These are phyloP conservation scores for Arctocebus calabarensis DNA, from an alignment of 2,797 vertebrate genomes.

Conservation along the genomic window DNA sequence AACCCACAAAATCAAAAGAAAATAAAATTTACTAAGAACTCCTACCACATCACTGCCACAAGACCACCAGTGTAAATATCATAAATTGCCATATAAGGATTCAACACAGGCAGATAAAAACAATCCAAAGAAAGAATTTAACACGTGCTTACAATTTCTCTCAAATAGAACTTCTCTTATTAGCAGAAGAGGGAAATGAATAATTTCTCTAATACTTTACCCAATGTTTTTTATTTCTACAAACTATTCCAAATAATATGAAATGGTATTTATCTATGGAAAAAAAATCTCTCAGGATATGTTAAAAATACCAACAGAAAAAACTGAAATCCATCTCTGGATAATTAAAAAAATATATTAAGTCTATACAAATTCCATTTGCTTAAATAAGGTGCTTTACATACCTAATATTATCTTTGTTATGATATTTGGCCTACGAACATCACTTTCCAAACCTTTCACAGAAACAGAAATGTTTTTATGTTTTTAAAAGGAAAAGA, in stretches of 20 bases:
- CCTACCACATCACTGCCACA: neutral
- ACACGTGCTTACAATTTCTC: neutral
- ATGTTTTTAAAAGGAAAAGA: conserved; percentile 47
- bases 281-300: conserved; percentile 9
- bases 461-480: conserved; percentile 8
- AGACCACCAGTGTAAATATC: neutral
- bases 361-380: neutral
- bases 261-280: neutral
- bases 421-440: neutral
- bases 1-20: neutral
- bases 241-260: conserved; percentile 42
- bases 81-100: too few relatives aligned
- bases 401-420: neutral
- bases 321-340: neutral
- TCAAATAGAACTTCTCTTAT: conserved; percentile 17
- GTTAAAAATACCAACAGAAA: neutral
- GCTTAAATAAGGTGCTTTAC: neutral
- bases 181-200: neutral
- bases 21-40: neutral
- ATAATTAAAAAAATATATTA: neutral
- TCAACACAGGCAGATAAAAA: neutral
- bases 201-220: conserved; percentile 19
- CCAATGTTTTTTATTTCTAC: conserved; percentile 17
- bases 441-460: conserved; percentile 4
- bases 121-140: neutral